phyloP scores from a whole-genome alignment of 2,113 vertebrate species.

The Aegotheles bennettii region DNA sequence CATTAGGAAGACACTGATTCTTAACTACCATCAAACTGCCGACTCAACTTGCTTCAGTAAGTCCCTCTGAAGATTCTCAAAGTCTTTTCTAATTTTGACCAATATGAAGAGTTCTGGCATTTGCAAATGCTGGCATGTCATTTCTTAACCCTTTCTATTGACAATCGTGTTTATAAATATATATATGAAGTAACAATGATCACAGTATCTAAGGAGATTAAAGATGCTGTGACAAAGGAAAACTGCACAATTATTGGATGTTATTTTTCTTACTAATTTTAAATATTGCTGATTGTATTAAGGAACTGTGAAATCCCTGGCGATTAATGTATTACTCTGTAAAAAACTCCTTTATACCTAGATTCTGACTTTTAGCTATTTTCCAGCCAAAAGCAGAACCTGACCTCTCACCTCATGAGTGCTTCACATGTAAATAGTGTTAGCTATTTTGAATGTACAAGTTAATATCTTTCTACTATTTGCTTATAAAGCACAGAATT shows the following conservation, averaged over 20 bases:
- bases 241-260: not conserved
- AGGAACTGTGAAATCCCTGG: not conserved
- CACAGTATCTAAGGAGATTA: not conserved
- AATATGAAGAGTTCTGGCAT: not conserved
- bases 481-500: not conserved
- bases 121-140: not conserved
- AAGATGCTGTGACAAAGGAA: not conserved
- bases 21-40: slow-evolving; percentile 32
- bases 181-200: not conserved
- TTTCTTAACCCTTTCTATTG: slow-evolving; percentile 13
- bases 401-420: not conserved
- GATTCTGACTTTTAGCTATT: not conserved
- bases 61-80: slow-evolving; percentile 43
- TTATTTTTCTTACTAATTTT: not conserved
- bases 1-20: slow-evolving; percentile 40
- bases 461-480: not conserved
- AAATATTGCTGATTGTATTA: not conserved
- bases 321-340: not conserved
- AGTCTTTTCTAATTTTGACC: slow-evolving; percentile 50
- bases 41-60: slow-evolving; percentile 30
- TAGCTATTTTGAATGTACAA: not conserved
- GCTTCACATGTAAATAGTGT: not conserved
- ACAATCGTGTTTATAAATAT: not conserved
- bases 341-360: rapidly evolving
- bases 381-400: not conserved